Base-by-base conservation (phyloP, 2,797 vertebrate genomes). In the Poeciliopsis turneri region DNA sequence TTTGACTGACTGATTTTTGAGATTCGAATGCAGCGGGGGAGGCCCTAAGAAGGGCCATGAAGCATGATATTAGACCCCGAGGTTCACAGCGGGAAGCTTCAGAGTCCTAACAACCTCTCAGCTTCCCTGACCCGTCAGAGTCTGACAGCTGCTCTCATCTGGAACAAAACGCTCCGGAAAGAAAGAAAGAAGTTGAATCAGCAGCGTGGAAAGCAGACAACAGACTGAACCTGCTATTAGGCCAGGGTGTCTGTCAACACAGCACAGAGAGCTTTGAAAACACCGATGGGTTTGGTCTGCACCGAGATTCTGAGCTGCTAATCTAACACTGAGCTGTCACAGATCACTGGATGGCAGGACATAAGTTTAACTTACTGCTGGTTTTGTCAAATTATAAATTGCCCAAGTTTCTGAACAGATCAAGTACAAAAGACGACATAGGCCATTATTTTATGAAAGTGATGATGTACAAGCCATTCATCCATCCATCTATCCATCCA, bases 61-160 rank as follows among this genome's bases (percentile, higher is more conserved):
- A 91, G 90, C 90, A 51, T 92, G 92, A 90, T 90, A 92, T 89
- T 89, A 84, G 79, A 88, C 87, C 82, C 81, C 25, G 61, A 84
- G 85, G 84, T 74, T 77, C 78, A 61, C 84, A 77, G 81, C 45
- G 36, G 88, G 86, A 78, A 77, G 43, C 59, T 43, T 81, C 78
- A 76, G 75, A 84, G 81, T 79, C 82, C 82, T 81, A 82, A 91
- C 78, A 81, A 83, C 86, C 85, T 78, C 82, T 79, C 83, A 85
- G 85, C 75, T 77, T 86, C 85, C 86, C 82, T 5, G 16, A 64
- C 49, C 75, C 57, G 15, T 86, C 83, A 79, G 75, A 89, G 87
- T 90, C 84, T 84, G 91, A 81, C 88, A 46, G 88, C 82, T 78
- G 82, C 87, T 77, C 71, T 87, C 89, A 80, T 75, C 86, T 83